These are phyloP conservation scores for Lagorchestes hirsutus DNA, from an alignment of 2,797 vertebrate genomes.

Conservation along the genomic window DNA sequence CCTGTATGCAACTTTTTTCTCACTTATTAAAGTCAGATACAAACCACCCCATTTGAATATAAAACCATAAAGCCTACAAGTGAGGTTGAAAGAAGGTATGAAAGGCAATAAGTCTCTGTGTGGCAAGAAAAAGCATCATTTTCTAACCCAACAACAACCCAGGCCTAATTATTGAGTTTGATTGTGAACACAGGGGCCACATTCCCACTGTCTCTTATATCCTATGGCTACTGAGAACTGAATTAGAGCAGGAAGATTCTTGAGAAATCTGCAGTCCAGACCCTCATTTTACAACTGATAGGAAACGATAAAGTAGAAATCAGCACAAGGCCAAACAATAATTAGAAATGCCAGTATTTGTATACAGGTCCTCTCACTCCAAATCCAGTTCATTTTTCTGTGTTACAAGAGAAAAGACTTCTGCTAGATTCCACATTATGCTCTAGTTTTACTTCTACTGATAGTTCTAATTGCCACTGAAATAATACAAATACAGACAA, in stretches of 20 bases:
- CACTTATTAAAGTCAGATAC: conserved; percentile 13
- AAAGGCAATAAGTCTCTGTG: not conserved
- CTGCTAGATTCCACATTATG: not conserved
- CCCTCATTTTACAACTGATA: not conserved
- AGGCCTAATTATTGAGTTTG: not conserved
- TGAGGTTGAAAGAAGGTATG: conserved; percentile 25
- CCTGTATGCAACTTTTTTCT: not conserved
- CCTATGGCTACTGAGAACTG: conserved; percentile 9
- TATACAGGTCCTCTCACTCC: not conserved
- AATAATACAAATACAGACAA: not conserved
- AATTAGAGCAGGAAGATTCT: not conserved
- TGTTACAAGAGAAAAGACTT: not conserved
- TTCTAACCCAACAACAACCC: not conserved
- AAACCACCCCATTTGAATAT: not conserved
- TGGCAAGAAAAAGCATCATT: not conserved
- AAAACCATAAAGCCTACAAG: conserved; percentile 9
- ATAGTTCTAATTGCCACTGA: not conserved
- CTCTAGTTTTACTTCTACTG: not conserved
- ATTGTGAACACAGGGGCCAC: conserved; percentile 22
- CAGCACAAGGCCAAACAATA: not conserved
- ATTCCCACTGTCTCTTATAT: conserved; percentile 24
- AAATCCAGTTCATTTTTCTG: not conserved
- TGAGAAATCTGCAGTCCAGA: not conserved
- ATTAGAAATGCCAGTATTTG: not conserved
- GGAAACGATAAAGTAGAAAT: not conserved